Percentiles rank a stretch among this genome's conserved stretches.
Conservation (phyloP, 2,113 vertebrate genomes). For the Nipponia nippon region DNA sequence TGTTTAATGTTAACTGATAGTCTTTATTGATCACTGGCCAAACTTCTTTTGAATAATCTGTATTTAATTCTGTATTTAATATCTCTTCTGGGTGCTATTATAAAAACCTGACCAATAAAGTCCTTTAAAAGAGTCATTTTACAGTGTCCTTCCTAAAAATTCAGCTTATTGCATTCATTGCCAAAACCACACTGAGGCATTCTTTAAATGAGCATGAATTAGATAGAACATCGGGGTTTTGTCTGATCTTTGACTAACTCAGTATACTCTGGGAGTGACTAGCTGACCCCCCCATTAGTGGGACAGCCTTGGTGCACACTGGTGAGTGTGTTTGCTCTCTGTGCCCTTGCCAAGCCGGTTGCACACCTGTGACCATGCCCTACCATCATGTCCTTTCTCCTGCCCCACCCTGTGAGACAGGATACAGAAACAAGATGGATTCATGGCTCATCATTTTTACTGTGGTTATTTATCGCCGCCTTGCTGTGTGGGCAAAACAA, state of each 20-base stretch:
- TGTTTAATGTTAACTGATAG: background rate
- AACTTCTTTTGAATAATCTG: background rate
- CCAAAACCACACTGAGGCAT: background rate
- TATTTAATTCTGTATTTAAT: slow-evolving; percentile 6
- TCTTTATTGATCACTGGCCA: background rate
- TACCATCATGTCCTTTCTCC: background rate
- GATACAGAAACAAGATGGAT: background rate
- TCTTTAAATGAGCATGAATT: background rate
- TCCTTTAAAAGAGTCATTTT: background rate
- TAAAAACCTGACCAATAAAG: background rate
- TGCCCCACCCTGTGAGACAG: background rate
- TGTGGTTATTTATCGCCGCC: background rate
- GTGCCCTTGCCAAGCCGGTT: background rate
- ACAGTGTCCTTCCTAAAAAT: background rate
- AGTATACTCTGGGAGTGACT: background rate
- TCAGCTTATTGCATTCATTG: background rate
- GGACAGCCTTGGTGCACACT: background rate
- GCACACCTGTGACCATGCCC: background rate
- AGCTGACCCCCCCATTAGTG: background rate
- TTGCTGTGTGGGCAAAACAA: slow-evolving; percentile 7
- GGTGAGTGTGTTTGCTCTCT: background rate
- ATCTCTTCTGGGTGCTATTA: background rate
- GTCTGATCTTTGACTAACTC: background rate
- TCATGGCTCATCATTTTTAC: background rate
- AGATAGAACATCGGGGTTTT: background rate